phyloP scores from a whole-genome alignment of 1,140 invertebrate genomes.

The Drosophila malerkotliana region DNA sequence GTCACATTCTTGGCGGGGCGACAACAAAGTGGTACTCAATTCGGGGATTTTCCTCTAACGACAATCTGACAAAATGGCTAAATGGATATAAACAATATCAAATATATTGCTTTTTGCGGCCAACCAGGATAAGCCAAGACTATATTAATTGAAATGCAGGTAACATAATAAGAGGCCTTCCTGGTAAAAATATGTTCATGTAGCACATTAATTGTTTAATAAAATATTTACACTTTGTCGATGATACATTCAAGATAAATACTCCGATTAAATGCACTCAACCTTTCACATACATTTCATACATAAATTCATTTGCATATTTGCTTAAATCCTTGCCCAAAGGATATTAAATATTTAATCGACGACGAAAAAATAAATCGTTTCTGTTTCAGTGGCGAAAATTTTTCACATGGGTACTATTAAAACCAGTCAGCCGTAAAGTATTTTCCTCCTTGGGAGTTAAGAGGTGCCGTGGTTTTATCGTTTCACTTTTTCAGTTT shows the following conservation, averaged over 20 bases:
- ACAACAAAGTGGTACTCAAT: neutral
- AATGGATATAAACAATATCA: conserved; percentile 3
- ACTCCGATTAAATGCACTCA: conserved; percentile 4
- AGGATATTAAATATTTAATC: conserved; percentile 24
- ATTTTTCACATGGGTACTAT: conserved; percentile 33
- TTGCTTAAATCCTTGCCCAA: neutral
- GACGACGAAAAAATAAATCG: conserved; percentile 5
- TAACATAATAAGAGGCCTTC: no score
- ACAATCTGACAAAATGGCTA: conserved; percentile 2
- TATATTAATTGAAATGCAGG: neutral
- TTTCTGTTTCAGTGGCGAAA: conserved; percentile 1
- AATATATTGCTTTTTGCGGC: neutral
- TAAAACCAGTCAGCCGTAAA: conserved; percentile 30
- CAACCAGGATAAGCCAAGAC: neutral
- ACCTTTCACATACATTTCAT: neutral
- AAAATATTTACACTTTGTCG: neutral
- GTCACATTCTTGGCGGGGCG: neutral
- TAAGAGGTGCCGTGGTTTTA: conserved; percentile 7
- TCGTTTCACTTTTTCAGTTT: neutral
- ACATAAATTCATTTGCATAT: neutral
- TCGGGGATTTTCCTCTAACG: neutral
- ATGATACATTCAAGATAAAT: neutral
- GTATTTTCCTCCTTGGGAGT: conserved; percentile 9
- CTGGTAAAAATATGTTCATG: no score
- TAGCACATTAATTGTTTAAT: conserved; percentile 3